Evolutionary conservation across 2,888 invertebrate genomes (phyloP), one percentile per base, ranked within the genome.

Genomic region (Strigamia crassipes): DNA sequence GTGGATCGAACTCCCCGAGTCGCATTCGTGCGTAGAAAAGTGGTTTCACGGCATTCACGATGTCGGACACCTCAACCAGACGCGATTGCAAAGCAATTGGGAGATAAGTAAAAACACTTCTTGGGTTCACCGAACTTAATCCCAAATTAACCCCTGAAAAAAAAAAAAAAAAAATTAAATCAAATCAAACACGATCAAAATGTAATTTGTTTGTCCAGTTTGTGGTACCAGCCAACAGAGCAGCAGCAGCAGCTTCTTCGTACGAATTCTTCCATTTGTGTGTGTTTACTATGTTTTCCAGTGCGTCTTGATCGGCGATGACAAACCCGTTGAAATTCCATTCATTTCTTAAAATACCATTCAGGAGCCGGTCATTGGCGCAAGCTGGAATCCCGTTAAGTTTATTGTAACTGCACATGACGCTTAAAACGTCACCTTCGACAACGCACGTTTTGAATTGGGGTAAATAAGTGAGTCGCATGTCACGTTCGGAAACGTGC

Each of bases 271-370:
- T 78, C 78, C 78, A 78, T 78, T 27, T 18, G 13, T 78, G 78
- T 6, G n/a, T 27, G 23, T 18, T 9, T 0, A 78, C 78, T n/a
- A 78, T 78, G 31, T 78, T 78, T 77, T 82, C 82, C 12, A 83
- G 18, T 12, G 83, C 83, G 31, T 83, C 46, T 82, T 82, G 38
- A 78, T 83, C 83, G 41, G 79, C 56, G 77, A 82, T 78, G 12
- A 83, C 82, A 38, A 82, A 83, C 15, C 83, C 83, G 8, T 82
- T 79, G 31, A 83, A 83, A 21, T 82, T 79, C 83, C 83, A 83
- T 82, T 83, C 82, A 8, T 46, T 42, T 42, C 83, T 82, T 46
- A 83, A 79, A 77, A 83, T 83, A 77, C 82, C 83, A 23, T 82
- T 83, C 12, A 83, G 73, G 23, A 83, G 77, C 18, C 73, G 27